phyloP scores from a whole-genome alignment of 1,140 invertebrate genomes.

The Hypsibius dujardini region DNA sequence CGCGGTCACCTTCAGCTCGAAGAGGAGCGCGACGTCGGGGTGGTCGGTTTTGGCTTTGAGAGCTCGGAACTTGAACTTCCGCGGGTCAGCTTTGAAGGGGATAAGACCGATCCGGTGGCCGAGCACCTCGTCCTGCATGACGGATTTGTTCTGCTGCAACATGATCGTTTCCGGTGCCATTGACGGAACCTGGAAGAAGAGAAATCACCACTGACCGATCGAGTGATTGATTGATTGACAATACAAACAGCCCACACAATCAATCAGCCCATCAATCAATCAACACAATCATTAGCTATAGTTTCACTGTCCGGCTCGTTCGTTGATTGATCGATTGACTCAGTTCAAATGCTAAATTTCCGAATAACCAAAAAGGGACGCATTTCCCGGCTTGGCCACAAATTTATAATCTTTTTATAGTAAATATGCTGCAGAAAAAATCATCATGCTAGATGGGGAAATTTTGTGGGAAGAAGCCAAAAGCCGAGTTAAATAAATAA shows the following conservation, averaged over 20 bases:
- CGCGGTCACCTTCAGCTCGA: not conserved
- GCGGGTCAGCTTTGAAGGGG: slow-evolving; percentile 78
- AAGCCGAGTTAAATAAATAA: too few relatives aligned
- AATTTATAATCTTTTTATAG: too few relatives aligned
- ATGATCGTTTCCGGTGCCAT: slow-evolving; percentile 97
- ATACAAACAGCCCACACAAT: not conserved
- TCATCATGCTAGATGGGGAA: too few relatives aligned
- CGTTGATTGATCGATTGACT: not conserved
- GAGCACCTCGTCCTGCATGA: slow-evolving; percentile 91
- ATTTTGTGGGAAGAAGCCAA: too few relatives aligned
- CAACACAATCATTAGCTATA: not conserved
- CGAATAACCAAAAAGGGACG: not conserved
- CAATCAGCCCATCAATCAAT: not conserved
- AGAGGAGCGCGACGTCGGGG: not conserved
- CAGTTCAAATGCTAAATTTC: not conserved
- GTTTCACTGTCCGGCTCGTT: not conserved
- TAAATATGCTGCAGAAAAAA: too few relatives aligned
- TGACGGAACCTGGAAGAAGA: slow-evolving; percentile 49
- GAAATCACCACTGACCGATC: not conserved
- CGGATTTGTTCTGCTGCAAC: slow-evolving; percentile 84
- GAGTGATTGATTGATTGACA: slow-evolving; percentile 2
- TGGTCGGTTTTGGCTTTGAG: not conserved
- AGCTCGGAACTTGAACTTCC: slow-evolving; percentile 60
- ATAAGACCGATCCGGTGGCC: slow-evolving; percentile 83
- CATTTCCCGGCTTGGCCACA: not conserved